These are phyloP conservation scores for Sinohyriopsis cumingii DNA, from an alignment of 2,888 invertebrate genomes.

Conservation along the genomic window DNA sequence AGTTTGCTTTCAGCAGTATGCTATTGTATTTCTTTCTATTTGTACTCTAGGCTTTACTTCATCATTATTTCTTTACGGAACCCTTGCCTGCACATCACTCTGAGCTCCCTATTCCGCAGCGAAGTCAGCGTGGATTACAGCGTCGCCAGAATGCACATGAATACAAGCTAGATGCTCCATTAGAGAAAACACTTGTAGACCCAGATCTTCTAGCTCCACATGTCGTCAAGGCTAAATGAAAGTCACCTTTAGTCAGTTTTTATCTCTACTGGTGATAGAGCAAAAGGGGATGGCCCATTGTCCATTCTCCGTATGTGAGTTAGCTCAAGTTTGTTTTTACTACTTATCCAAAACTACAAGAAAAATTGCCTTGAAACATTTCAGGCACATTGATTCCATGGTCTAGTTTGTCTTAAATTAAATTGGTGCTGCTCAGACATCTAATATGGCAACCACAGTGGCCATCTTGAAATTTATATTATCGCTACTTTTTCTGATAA, in stretches of 20 bases:
- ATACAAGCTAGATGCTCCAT: slow-evolving; percentile 66
- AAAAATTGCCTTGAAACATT: no score
- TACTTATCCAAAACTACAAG: no score
- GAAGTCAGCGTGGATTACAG: slow-evolving; percentile 58
- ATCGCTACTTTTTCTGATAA: no score
- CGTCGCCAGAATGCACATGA: slow-evolving; percentile 67
- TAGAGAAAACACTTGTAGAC: slow-evolving; percentile 66
- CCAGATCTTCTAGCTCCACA: slow-evolving; percentile 62
- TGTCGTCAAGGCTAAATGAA: slow-evolving; percentile 53
- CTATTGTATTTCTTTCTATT: background rate
- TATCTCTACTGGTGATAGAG: no score
- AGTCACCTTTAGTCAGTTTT: background rate
- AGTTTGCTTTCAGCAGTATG: background rate
- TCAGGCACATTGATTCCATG: no score
- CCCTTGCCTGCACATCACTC: slow-evolving; percentile 80
- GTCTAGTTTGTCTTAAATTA: no score
- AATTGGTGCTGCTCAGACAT: no score
- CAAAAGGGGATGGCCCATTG: no score
- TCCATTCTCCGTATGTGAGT: no score
- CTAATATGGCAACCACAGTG: no score
- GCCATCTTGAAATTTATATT: no score
- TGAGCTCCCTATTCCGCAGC: slow-evolving; percentile 80
- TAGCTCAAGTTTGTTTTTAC: no score
- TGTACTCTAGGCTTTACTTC: slow-evolving; percentile 78
- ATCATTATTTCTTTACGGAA: slow-evolving; percentile 81